Evolutionary conservation across 2,113 vertebrate genomes (phyloP), one percentile per base, ranked within the genome.

Genomic region (Tachysurus vachellii): DNA sequence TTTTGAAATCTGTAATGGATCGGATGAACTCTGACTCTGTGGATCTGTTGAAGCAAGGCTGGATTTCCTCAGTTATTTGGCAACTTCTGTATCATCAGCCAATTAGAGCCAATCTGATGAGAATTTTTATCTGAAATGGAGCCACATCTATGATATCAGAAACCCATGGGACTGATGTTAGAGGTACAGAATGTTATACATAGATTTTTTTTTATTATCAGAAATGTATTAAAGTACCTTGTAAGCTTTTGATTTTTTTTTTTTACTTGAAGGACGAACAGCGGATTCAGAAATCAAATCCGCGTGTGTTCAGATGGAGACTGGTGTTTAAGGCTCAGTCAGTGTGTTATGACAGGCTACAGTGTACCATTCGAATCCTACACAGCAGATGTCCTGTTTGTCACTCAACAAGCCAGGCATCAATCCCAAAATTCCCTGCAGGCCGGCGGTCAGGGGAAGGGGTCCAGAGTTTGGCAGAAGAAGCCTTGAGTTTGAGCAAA

Each of bases 341-440:
- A 56, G 36, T 19, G 36, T 21, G 76, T 81, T 89, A 91, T 91
- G 91, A 88, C 93, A 91, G 91, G 92, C 90, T 89, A 89, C 88
- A 93, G 92, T 91, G 90, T 92, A 92, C 90, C 92, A 90, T 71
- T 90, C 86, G 57, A 88, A 92, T 93, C 93, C 93, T 94, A 93
- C 94, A 92, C 93, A 94, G 92, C 93, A 94, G 93, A 94, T 94
- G 94, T 93, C 93, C 91, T 89, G 88, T 90, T 89, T 92, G 47
- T 91, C 91, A 88, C 90, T 88, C 86, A 83, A 88, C 42, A 90
- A 90, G 92, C 92, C 93, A 91, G 85, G 92, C 86, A 62, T 86
- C 89, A 89, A 76, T 90, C 90, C 85, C 86, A 86, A 68, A 89
- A 84, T 90, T 92, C 90, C 92, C 91, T 76, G 89, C 17, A 31